Percentiles rank a stretch among this genome's conserved stretches.
Evolutionary conservation across 2,888 invertebrate genomes (phyloP).

Genomic region (Galeopsomyia nigrocyanea): DNA sequence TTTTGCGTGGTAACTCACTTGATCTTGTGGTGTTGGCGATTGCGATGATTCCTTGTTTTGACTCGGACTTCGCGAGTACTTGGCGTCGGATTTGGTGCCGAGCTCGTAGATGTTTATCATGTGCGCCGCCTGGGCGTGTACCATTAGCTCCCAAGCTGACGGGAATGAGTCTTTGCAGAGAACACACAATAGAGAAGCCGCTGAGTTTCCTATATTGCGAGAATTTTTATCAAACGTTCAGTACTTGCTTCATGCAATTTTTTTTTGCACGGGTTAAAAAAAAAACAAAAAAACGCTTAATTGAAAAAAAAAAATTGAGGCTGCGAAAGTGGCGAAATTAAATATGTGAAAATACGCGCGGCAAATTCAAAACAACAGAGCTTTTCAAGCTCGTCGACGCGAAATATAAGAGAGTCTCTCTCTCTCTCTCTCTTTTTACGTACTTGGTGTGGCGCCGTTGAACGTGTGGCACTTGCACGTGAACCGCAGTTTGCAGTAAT

Average conservation of each 20-base stretch:
- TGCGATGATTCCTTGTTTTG: constrained; percentile 61
- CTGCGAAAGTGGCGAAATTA: constrained; percentile 1
- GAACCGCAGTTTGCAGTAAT: constrained; percentile 79
- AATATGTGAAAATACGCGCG: constrained; percentile 20
- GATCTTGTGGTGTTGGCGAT: constrained; percentile 51
- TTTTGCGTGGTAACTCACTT: constrained; percentile 12
- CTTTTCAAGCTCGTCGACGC: constrained; percentile 33
- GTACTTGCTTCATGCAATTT: neutral
- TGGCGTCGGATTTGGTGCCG: constrained; percentile 66
- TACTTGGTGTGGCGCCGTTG: constrained; percentile 72
- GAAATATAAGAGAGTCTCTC: constrained; percentile 41
- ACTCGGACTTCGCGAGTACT: constrained; percentile 59
- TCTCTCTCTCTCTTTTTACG: constrained; percentile 52
- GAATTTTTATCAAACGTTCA: neutral
- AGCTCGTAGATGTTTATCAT: constrained; percentile 79
- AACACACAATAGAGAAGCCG: constrained; percentile 74
- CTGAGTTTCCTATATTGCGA: constrained; percentile 55
- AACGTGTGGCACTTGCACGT: constrained; percentile 78
- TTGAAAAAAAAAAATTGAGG: neutral
- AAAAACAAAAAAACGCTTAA: neutral
- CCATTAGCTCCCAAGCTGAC: constrained; percentile 79
- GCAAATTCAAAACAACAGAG: constrained; percentile 32
- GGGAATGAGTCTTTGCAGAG: constrained; percentile 78
- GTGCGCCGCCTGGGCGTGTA: constrained; percentile 78
- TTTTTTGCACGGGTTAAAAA: neutral